Evolutionary conservation across 2,797 vertebrate genomes (phyloP), one percentile per base, ranked within the genome.

Genomic region (Acropternis orthonyx): DNA sequence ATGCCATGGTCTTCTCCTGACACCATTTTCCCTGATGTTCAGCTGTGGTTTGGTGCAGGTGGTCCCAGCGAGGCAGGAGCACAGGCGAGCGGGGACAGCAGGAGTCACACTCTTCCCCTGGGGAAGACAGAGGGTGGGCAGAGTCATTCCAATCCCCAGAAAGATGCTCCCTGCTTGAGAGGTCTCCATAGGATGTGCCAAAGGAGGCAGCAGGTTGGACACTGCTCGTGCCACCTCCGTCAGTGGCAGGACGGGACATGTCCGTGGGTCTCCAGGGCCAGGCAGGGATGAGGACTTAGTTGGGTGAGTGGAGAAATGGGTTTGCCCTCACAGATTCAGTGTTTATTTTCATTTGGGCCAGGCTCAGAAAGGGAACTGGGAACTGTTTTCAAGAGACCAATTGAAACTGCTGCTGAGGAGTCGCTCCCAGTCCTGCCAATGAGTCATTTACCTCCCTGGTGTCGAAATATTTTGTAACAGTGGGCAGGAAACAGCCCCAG

Each of bases 91-190:
- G 5, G 86, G 75, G 82, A 59, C 94, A 96, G 95, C 96, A 97
- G 85, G 96, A 97, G 76, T 96, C 79, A 23, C 90, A 75, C 85
- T 96, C 97, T 96, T 97, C 96, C 7, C 97, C 98, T 98, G 84
- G 34, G 82, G 51, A 66, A 91, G 59, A 95, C 1, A 3, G 55
- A 73, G 34, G 14, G 80, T 80, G 48, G 11, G 27, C 19, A 86
- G 41, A 73, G 36, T n/a, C 0, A 0, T 46, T 79, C 1, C 0
- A 24, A 59, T 3, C 32, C 37, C 59, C 0, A 0, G 55, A 32
- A 59, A 14, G 15, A 4, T 10, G 7, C 30, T 83, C 65, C 46
- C 73, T 12, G 52, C 61, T 67, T 0, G 0, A 14, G 37, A 12
- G 48, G 28, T 13, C 14, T 44, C 80, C 28, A 2, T 5, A 23